phyloP scores from a whole-genome alignment of 2,888 invertebrate genomes.

The Lasioglossum calceatum region DNA sequence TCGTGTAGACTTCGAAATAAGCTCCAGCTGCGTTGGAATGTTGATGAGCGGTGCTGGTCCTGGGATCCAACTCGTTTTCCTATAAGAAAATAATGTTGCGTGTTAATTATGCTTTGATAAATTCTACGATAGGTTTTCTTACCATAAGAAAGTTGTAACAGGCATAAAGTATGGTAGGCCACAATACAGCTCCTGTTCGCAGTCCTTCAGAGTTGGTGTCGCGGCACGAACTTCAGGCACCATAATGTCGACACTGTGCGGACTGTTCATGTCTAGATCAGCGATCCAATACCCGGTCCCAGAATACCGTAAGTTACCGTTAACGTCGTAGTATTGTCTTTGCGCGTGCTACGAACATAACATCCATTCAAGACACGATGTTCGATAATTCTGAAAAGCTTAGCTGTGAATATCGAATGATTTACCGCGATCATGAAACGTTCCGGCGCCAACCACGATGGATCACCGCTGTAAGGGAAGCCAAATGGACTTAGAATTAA shows the following conservation, averaged over 20 bases:
- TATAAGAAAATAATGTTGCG: conserved; percentile 65
- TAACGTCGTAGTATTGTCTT: conserved; percentile 86
- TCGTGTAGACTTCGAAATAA: conserved; percentile 83
- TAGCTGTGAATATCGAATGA: not conserved
- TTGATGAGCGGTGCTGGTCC: conserved; percentile 85
- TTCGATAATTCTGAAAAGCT: not conserved
- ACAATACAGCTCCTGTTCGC: conserved; percentile 89
- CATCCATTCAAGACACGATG: not conserved
- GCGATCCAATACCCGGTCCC: conserved; percentile 90
- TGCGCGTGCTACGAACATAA: conserved; percentile 86
- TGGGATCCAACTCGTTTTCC: conserved; percentile 87
- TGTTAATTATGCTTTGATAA: not conserved
- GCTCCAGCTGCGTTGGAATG: conserved; percentile 85
- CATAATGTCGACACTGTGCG: conserved; percentile 86
- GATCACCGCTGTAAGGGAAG: conserved; percentile 90
- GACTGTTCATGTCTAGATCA: conserved; percentile 91
- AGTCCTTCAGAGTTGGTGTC: conserved; percentile 85
- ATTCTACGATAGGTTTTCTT: conserved; percentile 60
- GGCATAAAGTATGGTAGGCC: conserved; percentile 93
- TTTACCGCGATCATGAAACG: conserved; percentile 90
- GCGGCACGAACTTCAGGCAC: conserved; percentile 86
- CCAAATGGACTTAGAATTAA: conserved; percentile 89
- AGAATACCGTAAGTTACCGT: conserved; percentile 84
- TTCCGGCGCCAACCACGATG: conserved; percentile 88
- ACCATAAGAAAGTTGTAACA: conserved; percentile 88